phyloP scores from a whole-genome alignment of 2,888 invertebrate genomes.

The Biston betularia region DNA sequence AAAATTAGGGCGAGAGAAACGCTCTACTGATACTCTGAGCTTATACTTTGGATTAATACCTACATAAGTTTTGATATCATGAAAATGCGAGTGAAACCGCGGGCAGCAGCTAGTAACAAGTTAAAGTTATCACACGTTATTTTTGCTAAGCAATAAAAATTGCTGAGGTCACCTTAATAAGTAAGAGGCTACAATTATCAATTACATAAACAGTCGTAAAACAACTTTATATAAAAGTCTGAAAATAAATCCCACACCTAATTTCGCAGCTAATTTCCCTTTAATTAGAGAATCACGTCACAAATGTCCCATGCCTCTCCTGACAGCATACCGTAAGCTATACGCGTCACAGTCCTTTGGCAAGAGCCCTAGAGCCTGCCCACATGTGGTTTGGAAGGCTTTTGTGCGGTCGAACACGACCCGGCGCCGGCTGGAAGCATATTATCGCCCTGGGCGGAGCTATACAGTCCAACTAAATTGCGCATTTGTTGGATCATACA shows the following conservation, averaged over 20 bases:
- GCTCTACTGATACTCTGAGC: no score
- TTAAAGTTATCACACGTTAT: no score
- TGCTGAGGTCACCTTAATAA: no score
- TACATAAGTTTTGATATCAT: no score
- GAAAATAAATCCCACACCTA: neutral
- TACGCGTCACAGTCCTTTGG: conserved; percentile 45
- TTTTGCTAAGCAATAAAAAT: no score
- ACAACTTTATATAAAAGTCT: neutral
- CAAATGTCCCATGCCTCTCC: neutral
- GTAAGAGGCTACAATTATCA: no score
- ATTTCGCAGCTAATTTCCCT: conserved; percentile 12
- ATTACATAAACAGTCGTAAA: neutral
- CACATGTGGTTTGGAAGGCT: conserved; percentile 63
- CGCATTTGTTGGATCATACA: neutral
- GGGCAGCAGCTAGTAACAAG: no score
- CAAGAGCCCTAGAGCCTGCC: conserved; percentile 43
- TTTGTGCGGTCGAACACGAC: conserved; percentile 60
- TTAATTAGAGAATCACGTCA: conserved; percentile 21
- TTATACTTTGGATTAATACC: no score
- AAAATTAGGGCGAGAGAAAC: no score
- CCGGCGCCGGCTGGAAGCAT: conserved; percentile 49
- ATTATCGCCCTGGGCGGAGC: conserved; percentile 52
- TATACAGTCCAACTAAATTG: neutral
- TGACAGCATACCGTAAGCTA: conserved; percentile 24
- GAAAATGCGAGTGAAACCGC: no score